These are phyloP conservation scores for Fulica atra DNA, from an alignment of 2,113 vertebrate species.

Conservation along the genomic window DNA sequence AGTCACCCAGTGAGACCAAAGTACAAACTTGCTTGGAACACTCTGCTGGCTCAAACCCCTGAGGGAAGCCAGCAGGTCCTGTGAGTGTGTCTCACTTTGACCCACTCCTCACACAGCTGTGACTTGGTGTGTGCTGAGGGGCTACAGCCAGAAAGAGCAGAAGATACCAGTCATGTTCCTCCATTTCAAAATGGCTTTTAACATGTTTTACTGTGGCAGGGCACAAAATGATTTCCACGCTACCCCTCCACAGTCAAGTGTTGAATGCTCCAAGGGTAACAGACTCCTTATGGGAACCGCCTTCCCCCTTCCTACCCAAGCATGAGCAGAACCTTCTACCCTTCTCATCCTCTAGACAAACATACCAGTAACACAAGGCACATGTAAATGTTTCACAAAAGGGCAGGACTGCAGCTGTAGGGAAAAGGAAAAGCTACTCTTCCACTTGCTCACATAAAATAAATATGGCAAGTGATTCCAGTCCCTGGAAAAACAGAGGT, in stretches of 20 bases:
- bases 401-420: background rate
- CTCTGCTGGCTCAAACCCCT: background rate
- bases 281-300: background rate
- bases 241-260: background rate
- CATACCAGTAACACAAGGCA: background rate
- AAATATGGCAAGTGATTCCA: background rate
- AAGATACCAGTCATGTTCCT: background rate
- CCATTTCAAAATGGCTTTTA: background rate
- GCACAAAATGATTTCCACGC: background rate
- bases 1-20: background rate
- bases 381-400: background rate
- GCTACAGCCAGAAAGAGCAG: background rate
- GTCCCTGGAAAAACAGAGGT: background rate
- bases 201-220: background rate
- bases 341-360: background rate
- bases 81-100: background rate
- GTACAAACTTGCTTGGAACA: background rate
- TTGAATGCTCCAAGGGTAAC: background rate
- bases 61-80: background rate
- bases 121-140: accelerated
- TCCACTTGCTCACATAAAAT: background rate
- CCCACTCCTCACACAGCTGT: background rate
- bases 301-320: background rate
- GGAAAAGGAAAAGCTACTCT: background rate
- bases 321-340: background rate